Conservation (phyloP, 1,140 invertebrate species). For the Dendroctonus ponderosae region DNA sequence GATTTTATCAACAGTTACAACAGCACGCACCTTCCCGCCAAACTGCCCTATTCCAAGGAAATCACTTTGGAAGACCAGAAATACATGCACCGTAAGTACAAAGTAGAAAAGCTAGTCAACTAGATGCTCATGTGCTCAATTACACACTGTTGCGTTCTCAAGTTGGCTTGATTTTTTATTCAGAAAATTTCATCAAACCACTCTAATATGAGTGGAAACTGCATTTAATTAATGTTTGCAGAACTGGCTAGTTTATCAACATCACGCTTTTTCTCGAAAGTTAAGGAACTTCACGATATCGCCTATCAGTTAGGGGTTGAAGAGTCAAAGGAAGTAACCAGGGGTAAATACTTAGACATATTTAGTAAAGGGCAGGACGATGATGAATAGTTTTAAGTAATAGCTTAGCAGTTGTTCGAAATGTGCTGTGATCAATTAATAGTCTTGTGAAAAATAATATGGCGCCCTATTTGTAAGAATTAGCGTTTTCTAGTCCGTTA, state of each 20-base stretch:
- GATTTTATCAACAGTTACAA: constrained; percentile 63
- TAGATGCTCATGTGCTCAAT: no score
- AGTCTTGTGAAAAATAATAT: no score
- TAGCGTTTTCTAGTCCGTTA: no score
- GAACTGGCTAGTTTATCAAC: constrained; percentile 79
- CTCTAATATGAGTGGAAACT: no score
- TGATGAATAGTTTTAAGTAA: constrained; percentile 5
- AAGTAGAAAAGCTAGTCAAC: no score
- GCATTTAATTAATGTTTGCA: constrained; percentile 50
- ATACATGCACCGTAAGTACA: constrained; percentile 69
- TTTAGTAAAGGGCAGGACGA: constrained; percentile 54
- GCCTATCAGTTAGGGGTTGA: constrained; percentile 91
- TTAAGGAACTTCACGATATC: constrained; percentile 87
- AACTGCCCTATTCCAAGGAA: constrained; percentile 57
- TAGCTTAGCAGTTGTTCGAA: no score
- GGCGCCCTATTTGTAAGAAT: no score
- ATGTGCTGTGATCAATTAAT: no score
- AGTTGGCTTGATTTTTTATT: no score
- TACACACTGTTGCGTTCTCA: no score
- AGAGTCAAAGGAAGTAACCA: constrained; percentile 94
- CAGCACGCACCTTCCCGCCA: constrained; percentile 53
- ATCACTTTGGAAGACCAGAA: constrained; percentile 66
- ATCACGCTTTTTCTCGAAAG: constrained; percentile 82
- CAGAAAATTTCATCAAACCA: no score
- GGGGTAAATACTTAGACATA: constrained; percentile 92